A percentile compares a stretch with the other conserved stretches of the same genome.
Conservation (phyloP, 2,797 vertebrate species). For the Mus minutoides region DNA sequence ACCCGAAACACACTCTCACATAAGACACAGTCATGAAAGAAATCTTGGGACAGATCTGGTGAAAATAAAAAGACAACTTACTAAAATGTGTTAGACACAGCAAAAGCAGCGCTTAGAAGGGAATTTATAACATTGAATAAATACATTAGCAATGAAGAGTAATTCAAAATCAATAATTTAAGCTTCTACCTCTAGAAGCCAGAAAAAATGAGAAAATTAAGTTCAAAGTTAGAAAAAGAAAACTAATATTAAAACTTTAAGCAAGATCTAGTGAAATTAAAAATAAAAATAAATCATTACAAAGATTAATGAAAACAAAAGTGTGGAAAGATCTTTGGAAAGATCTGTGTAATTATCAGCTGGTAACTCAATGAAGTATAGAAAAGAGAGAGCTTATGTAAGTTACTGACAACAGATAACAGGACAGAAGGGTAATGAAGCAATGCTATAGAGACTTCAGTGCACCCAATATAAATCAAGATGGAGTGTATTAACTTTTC, state of each 20-base stretch:
- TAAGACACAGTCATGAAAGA: background rate
- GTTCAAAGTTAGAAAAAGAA: background rate
- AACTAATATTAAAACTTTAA: background rate
- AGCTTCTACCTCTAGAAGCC: background rate
- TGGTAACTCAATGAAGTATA: background rate
- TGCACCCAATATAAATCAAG: background rate
- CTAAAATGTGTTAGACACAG: constrained; percentile 10
- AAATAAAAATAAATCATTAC: background rate
- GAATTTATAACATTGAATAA: constrained; percentile 27
- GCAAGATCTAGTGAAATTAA: background rate
- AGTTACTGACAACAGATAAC: background rate
- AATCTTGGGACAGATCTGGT: background rate
- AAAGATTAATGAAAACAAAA: background rate
- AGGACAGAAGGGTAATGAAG: background rate
- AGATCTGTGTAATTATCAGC: background rate
- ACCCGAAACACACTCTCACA: background rate
- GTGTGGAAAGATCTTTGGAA: background rate
- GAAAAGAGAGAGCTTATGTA: background rate
- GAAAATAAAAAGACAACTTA: constrained; percentile 31
- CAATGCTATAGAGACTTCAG: background rate
- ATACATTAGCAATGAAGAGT: background rate
- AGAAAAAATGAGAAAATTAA: background rate
- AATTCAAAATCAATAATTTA: constrained; percentile 5
- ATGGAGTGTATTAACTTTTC: background rate
- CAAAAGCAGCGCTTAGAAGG: background rate